Base-by-base conservation (phyloP, 1,140 invertebrate species). In the Drosophila novamexicana region DNA sequence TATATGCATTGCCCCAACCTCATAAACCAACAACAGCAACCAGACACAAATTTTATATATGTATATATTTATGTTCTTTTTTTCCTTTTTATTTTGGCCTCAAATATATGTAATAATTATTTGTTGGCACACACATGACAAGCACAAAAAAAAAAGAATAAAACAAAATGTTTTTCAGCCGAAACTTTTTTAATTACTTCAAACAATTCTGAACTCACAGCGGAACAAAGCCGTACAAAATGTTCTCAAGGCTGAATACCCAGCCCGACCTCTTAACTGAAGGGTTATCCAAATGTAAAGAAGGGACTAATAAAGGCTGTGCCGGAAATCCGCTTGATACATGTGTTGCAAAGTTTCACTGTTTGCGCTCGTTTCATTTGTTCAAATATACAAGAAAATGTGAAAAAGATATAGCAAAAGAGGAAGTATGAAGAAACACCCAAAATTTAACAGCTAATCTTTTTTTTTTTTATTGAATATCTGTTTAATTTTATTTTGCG, bases 141-240 rank as follows among this genome's bases (percentile, higher is more conserved):
- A 9, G 14, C 53, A 32, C 8, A 32, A 32, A 37, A 16, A n/a
- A 32, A 29, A 57, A 14, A 45, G 7, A 53, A 37, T 34, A n/a
- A 36, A 45, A 32, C 32, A 29, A 29, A 57, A 12, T 32, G 9
- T 45, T 34, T 47, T 56, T 45, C 40, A 29, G 8, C 14, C 36
- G 34, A 67, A 73, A 73, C 64, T 73, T 73, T 73, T 73, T 73
- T 73, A 73, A 73, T 73, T 73, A 73, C 70, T 73, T 45, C 49
- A 73, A 73, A 73, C 69, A 62, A 47, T 66, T 66, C 16, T 0
- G 9, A 56, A 44, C 54, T 49, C 54, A 42, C 44, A 50, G 29
- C 34, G 36, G 7, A 63, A 67, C 42, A 58, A 57, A 50, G 44
- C 32, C 29, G 39, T 45, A 45, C 40, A 45, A 44, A 65, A 56